Evolutionary conservation across 2,113 vertebrate genomes (phyloP).

Genomic region (Mormyrus lacerda): DNA sequence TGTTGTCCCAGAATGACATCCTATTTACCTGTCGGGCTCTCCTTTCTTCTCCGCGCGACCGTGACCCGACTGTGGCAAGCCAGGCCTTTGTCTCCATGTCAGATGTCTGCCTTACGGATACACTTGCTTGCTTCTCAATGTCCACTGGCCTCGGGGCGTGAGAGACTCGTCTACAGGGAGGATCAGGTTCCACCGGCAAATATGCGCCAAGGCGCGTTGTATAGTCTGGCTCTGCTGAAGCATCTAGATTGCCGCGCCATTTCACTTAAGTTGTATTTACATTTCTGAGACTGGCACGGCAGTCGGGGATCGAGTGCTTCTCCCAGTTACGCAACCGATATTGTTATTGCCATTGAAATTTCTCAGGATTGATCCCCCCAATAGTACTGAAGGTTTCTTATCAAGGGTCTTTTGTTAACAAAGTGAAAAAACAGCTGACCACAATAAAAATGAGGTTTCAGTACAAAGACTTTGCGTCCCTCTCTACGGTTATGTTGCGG

Average conservation of each 20-base stretch:
- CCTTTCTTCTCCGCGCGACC: slow-evolving; percentile 62
- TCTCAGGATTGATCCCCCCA: neutral
- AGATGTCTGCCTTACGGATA: slow-evolving; percentile 57
- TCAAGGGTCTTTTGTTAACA: neutral
- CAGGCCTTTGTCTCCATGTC: slow-evolving; percentile 58
- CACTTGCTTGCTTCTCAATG: slow-evolving; percentile 54
- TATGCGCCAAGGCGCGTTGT: slow-evolving; percentile 27
- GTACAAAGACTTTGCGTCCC: neutral
- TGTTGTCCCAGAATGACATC: slow-evolving; percentile 59
- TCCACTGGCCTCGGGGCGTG: slow-evolving; percentile 34
- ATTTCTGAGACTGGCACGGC: neutral
- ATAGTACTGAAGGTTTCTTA: neutral
- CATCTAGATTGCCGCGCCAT: neutral
- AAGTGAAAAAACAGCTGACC: neutral
- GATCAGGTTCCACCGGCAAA: slow-evolving; percentile 32
- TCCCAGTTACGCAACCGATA: neutral
- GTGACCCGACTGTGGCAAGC: slow-evolving; percentile 56
- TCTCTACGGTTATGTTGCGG: neutral
- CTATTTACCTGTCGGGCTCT: slow-evolving; percentile 61
- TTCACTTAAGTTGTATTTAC: neutral
- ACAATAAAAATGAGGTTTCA: neutral
- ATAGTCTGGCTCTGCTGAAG: slow-evolving; percentile 1
- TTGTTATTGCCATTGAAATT: neutral
- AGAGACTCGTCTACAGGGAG: slow-evolving; percentile 32
- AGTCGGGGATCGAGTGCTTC: neutral